Conservation (phyloP, 2,797 vertebrate genomes). For the Cynopterus sphinx region DNA sequence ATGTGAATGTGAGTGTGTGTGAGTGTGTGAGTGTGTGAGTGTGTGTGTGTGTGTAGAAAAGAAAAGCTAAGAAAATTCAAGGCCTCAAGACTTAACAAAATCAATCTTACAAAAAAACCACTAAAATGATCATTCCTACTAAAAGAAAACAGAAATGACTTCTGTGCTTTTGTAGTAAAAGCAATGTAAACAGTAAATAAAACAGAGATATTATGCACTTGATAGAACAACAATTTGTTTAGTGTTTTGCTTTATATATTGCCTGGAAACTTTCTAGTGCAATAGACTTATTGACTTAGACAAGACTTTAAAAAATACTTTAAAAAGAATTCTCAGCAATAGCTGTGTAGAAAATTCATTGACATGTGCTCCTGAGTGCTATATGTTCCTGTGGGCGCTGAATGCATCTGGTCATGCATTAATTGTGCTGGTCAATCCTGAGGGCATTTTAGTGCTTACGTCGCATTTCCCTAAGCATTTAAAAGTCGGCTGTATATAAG, state of each 20-base stretch:
- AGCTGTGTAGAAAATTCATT: conserved; percentile 80
- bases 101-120: not conserved
- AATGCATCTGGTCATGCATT: conserved; percentile 76
- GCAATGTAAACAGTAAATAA: not conserved
- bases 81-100: conserved; percentile 32
- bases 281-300: conserved; percentile 78
- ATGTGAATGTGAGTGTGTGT: not conserved
- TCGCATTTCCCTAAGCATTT: conserved; percentile 68
- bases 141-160: not conserved
- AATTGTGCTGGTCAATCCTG: conserved; percentile 61
- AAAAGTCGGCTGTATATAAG: conserved; percentile 39
- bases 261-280: conserved; percentile 67
- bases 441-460: conserved; percentile 71
- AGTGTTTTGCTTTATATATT: conserved; percentile 74
- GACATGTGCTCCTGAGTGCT: conserved; percentile 80
- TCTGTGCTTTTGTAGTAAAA: conserved; percentile 36
- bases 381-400: conserved; percentile 45
- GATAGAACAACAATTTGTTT: conserved; percentile 72
- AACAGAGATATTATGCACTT: conserved; percentile 44
- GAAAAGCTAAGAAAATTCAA: conserved; percentile 44
- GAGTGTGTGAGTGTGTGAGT: not conserved
- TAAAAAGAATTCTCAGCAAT: conserved; percentile 76
- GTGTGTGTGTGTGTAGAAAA: not conserved
- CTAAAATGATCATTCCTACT: not conserved
- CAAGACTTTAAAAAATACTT: conserved; percentile 82